Evolutionary conservation across 1,140 invertebrate species (phyloP).

Genomic region (Venustaconcha ellipsiformis): DNA sequence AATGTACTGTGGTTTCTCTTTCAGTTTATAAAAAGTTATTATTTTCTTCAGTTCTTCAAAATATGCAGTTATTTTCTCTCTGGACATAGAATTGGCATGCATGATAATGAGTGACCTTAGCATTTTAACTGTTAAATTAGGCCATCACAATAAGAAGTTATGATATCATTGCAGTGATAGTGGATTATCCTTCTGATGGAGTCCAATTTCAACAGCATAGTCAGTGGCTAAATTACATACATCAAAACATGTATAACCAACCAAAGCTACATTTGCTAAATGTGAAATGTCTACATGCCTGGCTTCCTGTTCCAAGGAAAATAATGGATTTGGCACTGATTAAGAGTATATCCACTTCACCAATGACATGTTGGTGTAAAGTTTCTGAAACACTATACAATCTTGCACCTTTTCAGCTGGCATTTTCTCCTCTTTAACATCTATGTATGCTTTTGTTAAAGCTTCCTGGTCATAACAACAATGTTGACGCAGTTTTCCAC

Average conservation of each 20-base stretch:
- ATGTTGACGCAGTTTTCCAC: too few species aligned
- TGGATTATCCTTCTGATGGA: not conserved
- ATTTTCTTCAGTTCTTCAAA: conserved; percentile 1
- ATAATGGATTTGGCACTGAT: too few species aligned
- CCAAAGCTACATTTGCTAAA: conserved; percentile 2
- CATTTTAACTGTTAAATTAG: conserved; percentile 7
- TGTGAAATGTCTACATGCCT: too few species aligned
- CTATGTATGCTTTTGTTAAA: too few species aligned
- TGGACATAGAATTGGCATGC: not conserved
- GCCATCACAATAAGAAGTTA: conserved; percentile 6
- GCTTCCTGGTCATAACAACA: too few species aligned
- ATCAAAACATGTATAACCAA: conserved; percentile 8
- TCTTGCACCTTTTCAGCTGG: too few species aligned
- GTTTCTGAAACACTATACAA: too few species aligned
- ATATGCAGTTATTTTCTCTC: too few species aligned
- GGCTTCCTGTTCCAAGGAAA: too few species aligned
- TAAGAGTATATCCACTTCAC: too few species aligned
- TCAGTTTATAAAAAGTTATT: conserved; percentile 31
- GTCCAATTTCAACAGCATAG: not conserved
- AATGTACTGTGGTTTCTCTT: conserved; percentile 50
- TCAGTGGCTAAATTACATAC: not conserved
- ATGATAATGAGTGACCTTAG: conserved; percentile 1
- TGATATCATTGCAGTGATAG: conserved; percentile 6
- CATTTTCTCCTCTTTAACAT: too few species aligned
- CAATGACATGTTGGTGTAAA: too few species aligned